A percentile compares a stretch with the other conserved stretches of the same genome.
Evolutionary conservation across 2,888 invertebrate species (phyloP).

Genomic region (Hypena proboscidalis): DNA sequence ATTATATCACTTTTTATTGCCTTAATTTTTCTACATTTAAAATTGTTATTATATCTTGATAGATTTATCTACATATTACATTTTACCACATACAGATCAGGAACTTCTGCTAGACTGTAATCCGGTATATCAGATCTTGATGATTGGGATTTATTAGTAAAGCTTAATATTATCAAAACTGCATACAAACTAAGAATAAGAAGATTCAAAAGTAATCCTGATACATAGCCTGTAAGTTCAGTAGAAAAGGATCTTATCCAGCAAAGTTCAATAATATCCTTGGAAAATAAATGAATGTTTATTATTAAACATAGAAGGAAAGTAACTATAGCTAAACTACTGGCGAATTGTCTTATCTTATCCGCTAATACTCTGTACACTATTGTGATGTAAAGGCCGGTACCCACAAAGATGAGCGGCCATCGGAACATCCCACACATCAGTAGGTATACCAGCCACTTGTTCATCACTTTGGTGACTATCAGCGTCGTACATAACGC

Average conservation of each 20-base stretch:
- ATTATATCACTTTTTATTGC: no score
- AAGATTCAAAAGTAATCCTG: conserved; percentile 66
- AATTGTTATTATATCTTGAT: no score
- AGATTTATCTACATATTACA: conserved; percentile 2
- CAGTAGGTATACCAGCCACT: conserved; percentile 58
- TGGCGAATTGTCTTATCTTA: conserved; percentile 67
- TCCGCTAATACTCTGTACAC: conserved; percentile 66
- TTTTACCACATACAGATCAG: conserved; percentile 36
- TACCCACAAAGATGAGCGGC: conserved; percentile 71
- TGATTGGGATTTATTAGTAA: conserved; percentile 53
- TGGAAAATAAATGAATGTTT: conserved; percentile 69
- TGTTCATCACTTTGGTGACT: conserved; percentile 39
- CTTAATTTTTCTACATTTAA: conserved; percentile 1
- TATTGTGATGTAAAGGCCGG: conserved; percentile 61
- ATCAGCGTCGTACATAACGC: conserved; percentile 52
- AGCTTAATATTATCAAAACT: conserved; percentile 61
- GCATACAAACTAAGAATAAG: conserved; percentile 66
- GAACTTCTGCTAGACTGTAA: conserved; percentile 49
- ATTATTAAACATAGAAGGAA: conserved; percentile 72
- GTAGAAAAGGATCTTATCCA: conserved; percentile 57
- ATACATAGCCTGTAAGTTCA: conserved; percentile 57
- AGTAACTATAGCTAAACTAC: conserved; percentile 68
- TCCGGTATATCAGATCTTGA: conserved; percentile 51
- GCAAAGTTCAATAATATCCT: conserved; percentile 67
- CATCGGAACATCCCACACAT: conserved; percentile 68